Evolutionary conservation across 2,888 invertebrate genomes (phyloP).

Genomic region (Diachrysia chrysitis): DNA sequence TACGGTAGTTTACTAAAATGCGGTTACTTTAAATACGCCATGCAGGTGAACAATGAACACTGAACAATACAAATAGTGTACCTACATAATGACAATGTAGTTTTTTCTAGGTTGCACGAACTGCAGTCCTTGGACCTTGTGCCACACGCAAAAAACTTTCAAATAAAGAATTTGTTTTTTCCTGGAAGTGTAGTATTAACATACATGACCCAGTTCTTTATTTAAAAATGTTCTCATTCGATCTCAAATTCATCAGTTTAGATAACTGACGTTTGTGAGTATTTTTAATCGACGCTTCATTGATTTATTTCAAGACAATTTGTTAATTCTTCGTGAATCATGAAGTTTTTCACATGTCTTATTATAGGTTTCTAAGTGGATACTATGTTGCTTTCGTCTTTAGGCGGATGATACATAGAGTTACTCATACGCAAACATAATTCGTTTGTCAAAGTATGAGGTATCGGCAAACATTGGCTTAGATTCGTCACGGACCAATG

Average conservation of each 20-base stretch:
- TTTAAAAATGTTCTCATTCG: slow-evolving; percentile 15
- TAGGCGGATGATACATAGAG: slow-evolving; percentile 21
- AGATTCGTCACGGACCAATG: slow-evolving; percentile 23
- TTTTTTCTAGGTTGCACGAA: slow-evolving; percentile 11
- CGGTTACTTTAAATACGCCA: slow-evolving; percentile 35
- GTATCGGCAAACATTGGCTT: slow-evolving; percentile 38
- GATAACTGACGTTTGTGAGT: slow-evolving; percentile 6
- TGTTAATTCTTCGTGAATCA: slow-evolving; percentile 37
- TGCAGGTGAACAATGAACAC: slow-evolving; percentile 14
- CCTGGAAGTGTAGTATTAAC: neutral
- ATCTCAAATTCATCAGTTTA: slow-evolving; percentile 5
- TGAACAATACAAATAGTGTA: slow-evolving; percentile 3
- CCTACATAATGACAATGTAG: slow-evolving; percentile 6
- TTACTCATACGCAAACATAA: slow-evolving; percentile 41
- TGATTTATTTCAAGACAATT: slow-evolving; percentile 17
- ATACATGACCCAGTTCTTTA: slow-evolving; percentile 13
- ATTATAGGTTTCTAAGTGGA: slow-evolving; percentile 23
- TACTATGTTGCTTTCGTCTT: slow-evolving; percentile 22
- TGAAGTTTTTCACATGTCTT: slow-evolving; percentile 18
- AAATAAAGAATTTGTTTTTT: neutral
- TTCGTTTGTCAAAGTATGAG: slow-evolving; percentile 19
- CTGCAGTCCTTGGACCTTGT: slow-evolving; percentile 5
- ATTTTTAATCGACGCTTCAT: slow-evolving; percentile 33
- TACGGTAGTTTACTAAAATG: slow-evolving; percentile 42
- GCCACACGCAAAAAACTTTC: neutral